Percentiles rank a stretch among this genome's conserved stretches.
phyloP scores from a whole-genome alignment of 2,888 invertebrate genomes.

The Limenitis camilla region DNA sequence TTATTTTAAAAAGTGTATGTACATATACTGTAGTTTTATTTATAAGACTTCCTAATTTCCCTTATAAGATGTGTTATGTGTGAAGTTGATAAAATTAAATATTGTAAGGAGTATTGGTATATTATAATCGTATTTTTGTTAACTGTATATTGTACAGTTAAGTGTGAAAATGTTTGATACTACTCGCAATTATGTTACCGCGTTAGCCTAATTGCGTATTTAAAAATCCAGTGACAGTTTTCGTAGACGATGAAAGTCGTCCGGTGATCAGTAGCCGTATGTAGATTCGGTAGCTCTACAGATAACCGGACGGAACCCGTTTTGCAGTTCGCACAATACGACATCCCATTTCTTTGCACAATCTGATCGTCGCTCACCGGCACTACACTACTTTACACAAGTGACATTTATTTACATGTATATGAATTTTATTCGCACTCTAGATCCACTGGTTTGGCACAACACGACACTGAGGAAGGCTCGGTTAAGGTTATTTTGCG shows the following conservation, averaged over 20 bases:
- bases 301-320: slow-evolving; percentile 51
- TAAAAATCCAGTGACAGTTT: slow-evolving; percentile 39
- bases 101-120: too few relatives aligned
- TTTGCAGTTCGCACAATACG: slow-evolving; percentile 49
- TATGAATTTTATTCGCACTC: slow-evolving; percentile 54
- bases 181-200: slow-evolving; percentile 1
- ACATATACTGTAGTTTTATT: too few relatives aligned
- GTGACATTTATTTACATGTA: slow-evolving; percentile 63
- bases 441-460: slow-evolving; percentile 61
- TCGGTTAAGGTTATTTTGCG: slow-evolving; percentile 59
- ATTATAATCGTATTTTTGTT: too few relatives aligned
- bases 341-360: slow-evolving; percentile 55
- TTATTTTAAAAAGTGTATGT: too few relatives aligned
- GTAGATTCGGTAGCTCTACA: slow-evolving; percentile 53
- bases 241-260: slow-evolving; percentile 44
- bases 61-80: too few relatives aligned
- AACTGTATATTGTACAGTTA: neutral
- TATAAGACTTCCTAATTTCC: too few relatives aligned
- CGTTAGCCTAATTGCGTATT: slow-evolving; percentile 36
- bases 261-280: slow-evolving; percentile 41
- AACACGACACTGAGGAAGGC: slow-evolving; percentile 58
- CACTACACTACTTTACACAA: slow-evolving; percentile 59
- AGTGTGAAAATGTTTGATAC: neutral
- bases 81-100: too few relatives aligned
- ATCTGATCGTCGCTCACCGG: slow-evolving; percentile 50